phyloP scores from a whole-genome alignment of 2,888 invertebrate species.

The Heliconius charithonia region DNA sequence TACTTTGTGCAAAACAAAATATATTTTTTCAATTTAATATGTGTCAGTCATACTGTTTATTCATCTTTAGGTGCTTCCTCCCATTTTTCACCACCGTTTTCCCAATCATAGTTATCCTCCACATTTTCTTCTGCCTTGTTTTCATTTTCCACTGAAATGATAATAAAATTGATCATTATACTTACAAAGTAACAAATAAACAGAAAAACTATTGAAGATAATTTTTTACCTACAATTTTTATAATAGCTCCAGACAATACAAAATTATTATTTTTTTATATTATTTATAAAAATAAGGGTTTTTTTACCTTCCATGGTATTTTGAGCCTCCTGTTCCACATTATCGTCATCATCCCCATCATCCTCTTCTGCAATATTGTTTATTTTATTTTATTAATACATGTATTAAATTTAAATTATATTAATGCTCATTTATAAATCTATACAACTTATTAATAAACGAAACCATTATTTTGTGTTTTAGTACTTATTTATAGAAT shows the following conservation, averaged over 20 bases:
- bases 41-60: slow-evolving; percentile 16
- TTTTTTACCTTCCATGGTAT: slow-evolving; percentile 18
- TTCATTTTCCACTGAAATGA: slow-evolving; percentile 22
- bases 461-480: background rate
- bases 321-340: slow-evolving; percentile 1
- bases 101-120: slow-evolving; percentile 53
- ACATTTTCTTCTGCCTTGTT: slow-evolving; percentile 27
- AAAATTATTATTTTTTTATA: too few species aligned
- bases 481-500: background rate
- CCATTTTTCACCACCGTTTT: slow-evolving; percentile 57
- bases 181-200: background rate
- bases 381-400: background rate
- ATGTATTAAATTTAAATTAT: background rate
- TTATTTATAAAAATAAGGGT: too few species aligned
- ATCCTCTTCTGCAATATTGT: slow-evolving; percentile 5
- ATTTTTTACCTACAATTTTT: background rate
- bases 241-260: too few species aligned
- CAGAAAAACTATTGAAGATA: background rate
- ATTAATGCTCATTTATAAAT: background rate
- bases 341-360: background rate
- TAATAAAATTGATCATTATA: background rate
- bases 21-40: background rate
- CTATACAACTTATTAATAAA: too few species aligned
- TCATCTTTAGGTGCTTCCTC: slow-evolving; percentile 43
- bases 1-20: background rate